Percentiles rank a stretch among this genome's conserved stretches.
phyloP scores from a whole-genome alignment of 2,888 invertebrate species.

The Anodontia alba region DNA sequence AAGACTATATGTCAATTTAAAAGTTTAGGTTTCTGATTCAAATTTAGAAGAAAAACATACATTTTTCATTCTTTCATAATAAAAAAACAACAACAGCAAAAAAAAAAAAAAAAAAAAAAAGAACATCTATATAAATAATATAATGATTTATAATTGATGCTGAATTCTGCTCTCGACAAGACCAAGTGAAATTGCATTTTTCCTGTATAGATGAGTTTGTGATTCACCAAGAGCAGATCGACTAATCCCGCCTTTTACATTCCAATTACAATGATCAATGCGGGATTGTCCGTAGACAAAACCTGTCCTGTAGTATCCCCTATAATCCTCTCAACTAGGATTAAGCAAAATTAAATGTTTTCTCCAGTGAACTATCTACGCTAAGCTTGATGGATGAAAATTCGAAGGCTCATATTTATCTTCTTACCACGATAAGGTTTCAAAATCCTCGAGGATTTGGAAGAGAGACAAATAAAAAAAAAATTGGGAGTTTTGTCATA shows the following conservation, averaged over 20 bases:
- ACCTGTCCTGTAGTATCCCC: background rate
- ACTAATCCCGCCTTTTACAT: conserved; percentile 27
- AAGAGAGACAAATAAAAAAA: background rate
- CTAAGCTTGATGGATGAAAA: conserved; percentile 56
- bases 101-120: too few species aligned
- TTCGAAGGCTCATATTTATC: conserved; percentile 17
- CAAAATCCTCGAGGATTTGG: conserved; percentile 16
- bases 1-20: too few species aligned
- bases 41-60: too few species aligned
- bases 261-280: conserved; percentile 24
- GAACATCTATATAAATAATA: too few species aligned
- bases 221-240: background rate
- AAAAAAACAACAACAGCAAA: too few species aligned
- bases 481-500: too few species aligned
- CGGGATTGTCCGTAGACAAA: conserved; percentile 26
- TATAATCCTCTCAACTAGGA: conserved; percentile 54
- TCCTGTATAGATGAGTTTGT: too few species aligned
- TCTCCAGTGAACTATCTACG: conserved; percentile 45
- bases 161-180: too few species aligned
- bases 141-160: too few species aligned
- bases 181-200: too few species aligned
- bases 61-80: too few species aligned
- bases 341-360: conserved; percentile 61
- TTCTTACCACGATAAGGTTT: conserved; percentile 31
- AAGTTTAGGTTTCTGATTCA: too few species aligned